Base-by-base conservation (phyloP, 2,113 vertebrate species). In the Taurulus bubalis region DNA sequence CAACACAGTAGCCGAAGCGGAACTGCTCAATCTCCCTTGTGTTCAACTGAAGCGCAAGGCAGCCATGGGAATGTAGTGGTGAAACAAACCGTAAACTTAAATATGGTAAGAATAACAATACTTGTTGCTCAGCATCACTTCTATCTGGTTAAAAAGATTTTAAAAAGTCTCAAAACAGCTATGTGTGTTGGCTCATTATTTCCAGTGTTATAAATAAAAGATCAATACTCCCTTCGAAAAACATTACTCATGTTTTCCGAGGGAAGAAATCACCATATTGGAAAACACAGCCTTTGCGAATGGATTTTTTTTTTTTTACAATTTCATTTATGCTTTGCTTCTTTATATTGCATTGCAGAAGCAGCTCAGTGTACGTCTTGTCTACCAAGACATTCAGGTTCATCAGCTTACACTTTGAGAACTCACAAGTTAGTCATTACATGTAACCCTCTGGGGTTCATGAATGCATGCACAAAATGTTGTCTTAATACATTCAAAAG, bases 1-100 rank as follows among this genome's bases (percentile, higher is more conserved):
- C 74, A 80, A 72, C 78, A 83, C 75, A 71, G 62, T 67, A 77
- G 76, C 72, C 73, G 74, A 91, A 87, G 51, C 76, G 6, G 77
- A 92, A 82, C 74, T 60, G 67, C 72, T 82, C 59, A 3, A 64
- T 75, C 83, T 79, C 71, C 73, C 83, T 65, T 12, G 24, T 69
- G 42, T 69, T 58, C 47, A 24, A 60, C 62, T 75, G 76, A 82
- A 90, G 80, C 63, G 70, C 66, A 79, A 8, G 34, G 77, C 82
- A 68, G 71, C 80, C 49, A 32, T 58, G 65, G 45, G 3, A 75
- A 73, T 73, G 55, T 36, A 66, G 75, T 45, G 70, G 18, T 4
- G 56, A 80, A 76, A 36, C n/a, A 26, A 86, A 63, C 7, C 28
- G 28, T 67, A 58, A 82, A 76, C 38, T 1, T 1, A 77, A 78